phyloP scores from a whole-genome alignment of 2,888 invertebrate species.

The Enoplolaimus lenunculus region DNA sequence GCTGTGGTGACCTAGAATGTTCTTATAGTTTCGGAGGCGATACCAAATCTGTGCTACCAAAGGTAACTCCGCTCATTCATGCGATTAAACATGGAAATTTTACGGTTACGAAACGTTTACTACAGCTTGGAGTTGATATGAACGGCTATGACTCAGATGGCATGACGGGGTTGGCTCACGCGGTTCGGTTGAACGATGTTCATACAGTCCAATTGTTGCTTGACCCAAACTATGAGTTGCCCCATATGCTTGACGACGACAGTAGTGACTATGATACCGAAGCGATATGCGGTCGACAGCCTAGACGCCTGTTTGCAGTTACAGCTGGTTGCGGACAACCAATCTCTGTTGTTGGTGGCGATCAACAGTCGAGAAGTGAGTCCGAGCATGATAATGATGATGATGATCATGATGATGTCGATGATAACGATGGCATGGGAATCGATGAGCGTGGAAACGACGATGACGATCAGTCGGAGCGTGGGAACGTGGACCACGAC shows the following conservation, averaged over 20 bases:
- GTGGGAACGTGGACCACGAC: not conserved
- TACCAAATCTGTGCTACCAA: too few relatives aligned
- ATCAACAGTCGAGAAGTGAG: conserved; percentile 16
- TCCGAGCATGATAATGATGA: conserved; percentile 18
- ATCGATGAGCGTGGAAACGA: not conserved
- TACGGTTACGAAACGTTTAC: conserved; percentile 37
- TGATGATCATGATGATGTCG: conserved; percentile 20
- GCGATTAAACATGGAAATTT: conserved; percentile 40
- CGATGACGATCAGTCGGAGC: not conserved
- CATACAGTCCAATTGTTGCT: conserved; percentile 42
- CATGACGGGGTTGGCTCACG: conserved; percentile 44
- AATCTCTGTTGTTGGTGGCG: not conserved
- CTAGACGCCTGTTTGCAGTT: too few relatives aligned
- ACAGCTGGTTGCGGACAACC: not conserved
- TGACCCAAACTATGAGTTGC: conserved; percentile 37
- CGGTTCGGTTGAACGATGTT: conserved; percentile 42
- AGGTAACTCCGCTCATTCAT: conserved; percentile 39
- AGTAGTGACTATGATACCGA: not conserved
- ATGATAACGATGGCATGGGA: conserved; percentile 20
- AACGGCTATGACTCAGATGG: conserved; percentile 27
- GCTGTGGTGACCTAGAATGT: too few relatives aligned
- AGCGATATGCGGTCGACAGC: not conserved
- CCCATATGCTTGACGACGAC: not conserved
- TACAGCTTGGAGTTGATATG: conserved; percentile 32
- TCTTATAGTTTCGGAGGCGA: not conserved